These are phyloP conservation scores for Eubasilissa splendida DNA, from an alignment of 2,888 invertebrate genomes.

Conservation along the genomic window DNA sequence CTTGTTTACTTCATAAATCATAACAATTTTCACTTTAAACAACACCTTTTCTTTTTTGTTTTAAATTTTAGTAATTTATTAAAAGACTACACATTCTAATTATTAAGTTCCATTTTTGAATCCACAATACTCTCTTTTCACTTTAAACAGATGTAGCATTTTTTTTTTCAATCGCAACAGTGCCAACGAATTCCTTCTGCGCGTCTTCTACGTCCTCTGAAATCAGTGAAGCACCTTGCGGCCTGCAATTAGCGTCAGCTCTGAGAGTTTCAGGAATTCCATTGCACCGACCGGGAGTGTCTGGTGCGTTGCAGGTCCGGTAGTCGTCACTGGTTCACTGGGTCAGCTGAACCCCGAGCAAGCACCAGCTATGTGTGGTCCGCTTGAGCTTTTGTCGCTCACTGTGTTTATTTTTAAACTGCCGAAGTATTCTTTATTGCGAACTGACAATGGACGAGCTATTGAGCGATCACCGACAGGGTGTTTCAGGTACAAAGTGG, in stretches of 20 bases:
- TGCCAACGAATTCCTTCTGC: background rate
- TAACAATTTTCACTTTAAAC: no score
- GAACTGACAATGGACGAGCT: constrained; percentile 48
- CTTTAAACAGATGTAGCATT: background rate
- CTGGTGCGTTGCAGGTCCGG: background rate
- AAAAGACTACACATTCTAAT: background rate
- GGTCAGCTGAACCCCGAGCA: constrained; percentile 14
- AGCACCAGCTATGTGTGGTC: background rate
- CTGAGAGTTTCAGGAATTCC: constrained; percentile 1
- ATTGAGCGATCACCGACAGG: constrained; percentile 36
- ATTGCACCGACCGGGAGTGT: background rate
- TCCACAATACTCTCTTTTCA: background rate
- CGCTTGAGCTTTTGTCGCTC: constrained; percentile 36
- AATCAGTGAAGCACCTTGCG: background rate
- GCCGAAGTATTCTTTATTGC: constrained; percentile 56
- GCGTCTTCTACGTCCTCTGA: background rate
- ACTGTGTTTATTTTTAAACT: constrained; percentile 55
- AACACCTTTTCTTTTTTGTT: no score
- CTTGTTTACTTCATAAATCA: no score
- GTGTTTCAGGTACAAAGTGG: constrained; percentile 33
- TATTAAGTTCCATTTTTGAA: background rate
- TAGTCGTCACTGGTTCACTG: constrained; percentile 36
- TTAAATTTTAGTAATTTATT: background rate
- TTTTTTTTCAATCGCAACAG: background rate
- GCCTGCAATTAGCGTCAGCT: background rate